Conservation (phyloP, 2,888 invertebrate genomes). For the Drosophila conformis region DNA sequence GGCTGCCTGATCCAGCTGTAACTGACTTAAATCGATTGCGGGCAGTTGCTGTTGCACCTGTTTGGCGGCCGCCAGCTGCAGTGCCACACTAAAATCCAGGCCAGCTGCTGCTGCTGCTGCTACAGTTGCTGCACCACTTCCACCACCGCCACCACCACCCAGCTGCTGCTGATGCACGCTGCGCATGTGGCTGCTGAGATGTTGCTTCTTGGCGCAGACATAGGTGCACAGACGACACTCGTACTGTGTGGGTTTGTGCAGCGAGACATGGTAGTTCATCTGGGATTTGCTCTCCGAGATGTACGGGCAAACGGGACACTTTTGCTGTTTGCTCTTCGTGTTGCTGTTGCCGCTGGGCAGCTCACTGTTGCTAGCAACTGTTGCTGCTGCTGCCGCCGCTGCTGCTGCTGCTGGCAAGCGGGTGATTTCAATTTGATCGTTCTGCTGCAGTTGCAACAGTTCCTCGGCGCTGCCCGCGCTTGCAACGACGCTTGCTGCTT, state of each 20-base stretch:
- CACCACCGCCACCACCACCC: background rate
- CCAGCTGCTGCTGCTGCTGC: conserved; percentile 23
- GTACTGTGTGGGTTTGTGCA: conserved; percentile 88
- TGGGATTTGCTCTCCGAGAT: conserved; percentile 94
- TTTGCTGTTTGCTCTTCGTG: conserved; percentile 88
- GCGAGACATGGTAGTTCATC: conserved; percentile 94
- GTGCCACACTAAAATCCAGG: conserved; percentile 73
- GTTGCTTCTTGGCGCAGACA: conserved; percentile 91
- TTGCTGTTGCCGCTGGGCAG: conserved; percentile 23
- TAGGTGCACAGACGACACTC: conserved; percentile 93
- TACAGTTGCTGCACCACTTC: conserved; percentile 2
- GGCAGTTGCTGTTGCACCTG: conserved; percentile 54
- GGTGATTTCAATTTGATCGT: conserved; percentile 84
- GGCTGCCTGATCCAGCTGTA: conserved; percentile 59
- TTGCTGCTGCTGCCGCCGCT: conserved; percentile 6
- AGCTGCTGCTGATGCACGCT: conserved; percentile 85
- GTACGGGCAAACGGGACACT: conserved; percentile 93
- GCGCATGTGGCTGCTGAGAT: conserved; percentile 93
- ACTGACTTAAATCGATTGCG: conserved; percentile 76
- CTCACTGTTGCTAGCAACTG: conserved; percentile 4
- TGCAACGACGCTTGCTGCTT: conserved; percentile 68
- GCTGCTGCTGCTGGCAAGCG: conserved; percentile 67
- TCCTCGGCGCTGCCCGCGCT: conserved; percentile 68
- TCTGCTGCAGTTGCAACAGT: conserved; percentile 78
- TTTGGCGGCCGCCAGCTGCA: conserved; percentile 78